A percentile compares a stretch with the other conserved stretches of the same genome.
These are phyloP conservation scores for Lampris megalopsis DNA, from an alignment of 2,113 vertebrate genomes.

Conservation along the genomic window DNA sequence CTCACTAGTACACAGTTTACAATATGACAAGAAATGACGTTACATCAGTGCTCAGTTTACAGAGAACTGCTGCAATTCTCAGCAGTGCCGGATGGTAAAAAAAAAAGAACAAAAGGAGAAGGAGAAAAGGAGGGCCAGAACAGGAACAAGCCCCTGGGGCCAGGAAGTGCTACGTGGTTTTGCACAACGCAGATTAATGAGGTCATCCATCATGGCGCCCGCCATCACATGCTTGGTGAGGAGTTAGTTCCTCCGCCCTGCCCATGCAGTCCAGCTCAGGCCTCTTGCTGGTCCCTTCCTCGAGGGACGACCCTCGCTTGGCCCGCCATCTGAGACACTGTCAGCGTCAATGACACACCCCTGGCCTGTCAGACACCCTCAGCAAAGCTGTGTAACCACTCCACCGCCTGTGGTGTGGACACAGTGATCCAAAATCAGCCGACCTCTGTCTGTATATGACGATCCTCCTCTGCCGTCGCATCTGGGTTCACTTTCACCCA, in stretches of 20 bases:
- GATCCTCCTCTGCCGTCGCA: slow-evolving; percentile 52
- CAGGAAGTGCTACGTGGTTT: slow-evolving; percentile 58
- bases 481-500: slow-evolving; percentile 48
- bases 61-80: background rate
- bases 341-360: slow-evolving; percentile 37
- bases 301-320: slow-evolving; percentile 7
- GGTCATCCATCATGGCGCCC: slow-evolving; percentile 59
- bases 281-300: background rate
- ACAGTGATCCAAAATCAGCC: slow-evolving; percentile 63
- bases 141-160: slow-evolving; percentile 19
- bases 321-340: slow-evolving; percentile 20
- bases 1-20: background rate
- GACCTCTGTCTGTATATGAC: slow-evolving; percentile 54
- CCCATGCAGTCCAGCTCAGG: slow-evolving; percentile 1
- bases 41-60: background rate
- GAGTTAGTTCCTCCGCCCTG: slow-evolving; percentile 19
- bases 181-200: slow-evolving; percentile 58
- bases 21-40: background rate
- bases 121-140: slow-evolving; percentile 3
- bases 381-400: slow-evolving; percentile 17
- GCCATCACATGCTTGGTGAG: background rate
- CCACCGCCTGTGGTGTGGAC: slow-evolving; percentile 49
- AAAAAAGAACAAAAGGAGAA: slow-evolving; percentile 20
- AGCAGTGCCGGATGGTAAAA: slow-evolving; percentile 2
- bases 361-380: slow-evolving; percentile 32